Base-by-base conservation (phyloP, 2,113 vertebrate genomes). In the Stomatorhinus ivindoensis region DNA sequence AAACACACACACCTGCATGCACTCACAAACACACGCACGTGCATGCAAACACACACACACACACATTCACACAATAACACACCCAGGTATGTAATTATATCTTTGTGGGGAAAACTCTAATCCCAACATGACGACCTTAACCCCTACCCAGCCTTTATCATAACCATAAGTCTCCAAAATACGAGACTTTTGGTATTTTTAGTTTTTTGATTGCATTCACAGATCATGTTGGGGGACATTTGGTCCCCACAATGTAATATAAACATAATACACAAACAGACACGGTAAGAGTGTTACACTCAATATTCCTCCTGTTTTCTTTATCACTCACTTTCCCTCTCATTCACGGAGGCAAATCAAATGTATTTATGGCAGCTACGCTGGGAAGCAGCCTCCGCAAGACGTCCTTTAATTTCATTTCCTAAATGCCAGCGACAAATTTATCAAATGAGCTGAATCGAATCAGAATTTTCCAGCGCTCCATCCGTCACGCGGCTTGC, bases 401-500 rank as follows among this genome's bases (percentile, higher is more conserved):
- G 91, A 92, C 84, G 82, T 95, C 94, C 91, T 93, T 92, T 95
- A 94, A 95, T 95, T 95, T 94, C 91, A 92, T 94, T 95, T 94
- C 94, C 93, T 95, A 96, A 96, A 93, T 92, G 93, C 89, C 93
- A 92, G 92, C 94, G 93, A 92, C 96, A 95, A 95, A 95, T 95
- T 95, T 94, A 92, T 94, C 91, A 93, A 94, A 93, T 92, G 93
- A 92, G 92, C 94, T 91, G 87, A 94, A 95, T 95, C 86, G 50
- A 94, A 95, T 93, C 91, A 92, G 93, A 95, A 90, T 95, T 95
- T 93, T 92, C 93, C 92, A 89, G 91, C 90, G 92, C 93, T 93
- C 91, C 92, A 94, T 94, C 93, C 93, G 95, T 95, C 95, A 92
- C 90, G 94, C 92, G 92, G 92, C 90, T 91, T 94, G 93, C 94